Evolutionary conservation across 2,797 vertebrate species (phyloP), one percentile per base, ranked within the genome.

Genomic region (Tenualosa ilisha): DNA sequence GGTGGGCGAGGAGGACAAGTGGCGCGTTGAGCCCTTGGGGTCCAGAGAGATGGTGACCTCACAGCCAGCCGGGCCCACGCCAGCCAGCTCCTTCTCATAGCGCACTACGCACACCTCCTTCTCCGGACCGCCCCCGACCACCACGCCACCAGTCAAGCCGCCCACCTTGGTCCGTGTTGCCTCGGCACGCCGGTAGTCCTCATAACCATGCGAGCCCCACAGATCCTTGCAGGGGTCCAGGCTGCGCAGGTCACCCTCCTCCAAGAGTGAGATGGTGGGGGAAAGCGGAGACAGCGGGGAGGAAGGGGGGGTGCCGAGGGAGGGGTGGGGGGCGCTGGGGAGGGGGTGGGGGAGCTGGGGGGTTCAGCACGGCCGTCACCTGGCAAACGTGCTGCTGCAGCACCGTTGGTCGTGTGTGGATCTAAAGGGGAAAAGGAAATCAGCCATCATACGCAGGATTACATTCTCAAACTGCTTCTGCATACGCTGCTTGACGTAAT

Each of bases 131-230:
- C 92, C 87, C 63, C 93, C 85, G 4, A 96, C 96, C 83, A 94
- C 89, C 90, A 95, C 89, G 12, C 95, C 96, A 2, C 95, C 95
- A 0, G 94, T 95, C 87, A 95, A 91, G 37, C 95, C 94, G 37
- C 95, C 96, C n/a, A 90, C 95, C 93, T 95, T 95, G 90, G 95
- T 96, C 91, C 93, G 93, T 13, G 96, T 94, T 68, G 95, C 92
- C 13, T 94, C 96, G 0, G 97, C 95, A 13, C 96, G 93, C 24
- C 97, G 91, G 89, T 98, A 98, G 89, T 98, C 97, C 92, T 96
- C 97, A 0, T 98, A 98, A 61, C 96, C 97, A 0, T 94, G 95
- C 49, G 96, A 96, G 15, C 95, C 95, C 97, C 97, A 97, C 87
- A 96, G 90, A 92, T 96, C 95, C 89, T 97, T 92, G 92, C 96